phyloP scores from a whole-genome alignment of 1,140 invertebrate species.

The Globodera ellingtonae region DNA sequence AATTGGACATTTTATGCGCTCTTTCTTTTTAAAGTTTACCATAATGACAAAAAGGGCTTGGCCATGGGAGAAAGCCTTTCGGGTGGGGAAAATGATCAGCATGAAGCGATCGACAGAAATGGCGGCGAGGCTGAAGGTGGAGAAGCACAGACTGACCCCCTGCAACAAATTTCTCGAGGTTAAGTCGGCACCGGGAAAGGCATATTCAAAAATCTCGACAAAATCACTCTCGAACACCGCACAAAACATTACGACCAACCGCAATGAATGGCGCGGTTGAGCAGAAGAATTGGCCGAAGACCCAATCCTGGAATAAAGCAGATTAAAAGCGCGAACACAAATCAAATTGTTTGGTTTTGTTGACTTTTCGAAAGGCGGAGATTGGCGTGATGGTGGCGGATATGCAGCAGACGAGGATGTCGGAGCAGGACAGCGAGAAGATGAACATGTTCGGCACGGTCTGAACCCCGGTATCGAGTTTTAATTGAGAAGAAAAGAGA shows the following conservation, averaged over 20 bases:
- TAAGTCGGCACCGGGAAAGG: not conserved
- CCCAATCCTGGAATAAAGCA: conserved; percentile 47
- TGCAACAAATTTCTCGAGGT: conserved; percentile 17
- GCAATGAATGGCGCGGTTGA: conserved; percentile 59
- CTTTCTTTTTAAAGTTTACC: conserved; percentile 34
- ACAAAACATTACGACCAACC: conserved; percentile 22
- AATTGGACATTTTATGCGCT: conserved; percentile 23
- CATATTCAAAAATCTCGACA: not conserved
- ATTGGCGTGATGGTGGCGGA: conserved; percentile 64
- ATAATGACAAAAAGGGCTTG: conserved; percentile 57
- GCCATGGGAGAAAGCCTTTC: conserved; percentile 57
- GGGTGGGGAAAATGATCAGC: conserved; percentile 61
- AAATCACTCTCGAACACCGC: not conserved
- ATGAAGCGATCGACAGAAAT: conserved; percentile 63
- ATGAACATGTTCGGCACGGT: conserved; percentile 67
- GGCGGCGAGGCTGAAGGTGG: conserved; percentile 62
- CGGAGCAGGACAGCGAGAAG: conserved; percentile 61
- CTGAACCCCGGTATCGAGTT: conserved; percentile 38
- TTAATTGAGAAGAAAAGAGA: too few species aligned
- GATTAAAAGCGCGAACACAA: too few species aligned
- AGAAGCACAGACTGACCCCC: conserved; percentile 59
- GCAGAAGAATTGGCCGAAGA: conserved; percentile 59
- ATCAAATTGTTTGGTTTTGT: not conserved
- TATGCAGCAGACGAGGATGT: conserved; percentile 61
- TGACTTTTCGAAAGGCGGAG: conserved; percentile 60